Evolutionary conservation across 1,140 invertebrate genomes (phyloP), one percentile per base, ranked within the genome.

Genomic region (Eupeodes corollae): DNA sequence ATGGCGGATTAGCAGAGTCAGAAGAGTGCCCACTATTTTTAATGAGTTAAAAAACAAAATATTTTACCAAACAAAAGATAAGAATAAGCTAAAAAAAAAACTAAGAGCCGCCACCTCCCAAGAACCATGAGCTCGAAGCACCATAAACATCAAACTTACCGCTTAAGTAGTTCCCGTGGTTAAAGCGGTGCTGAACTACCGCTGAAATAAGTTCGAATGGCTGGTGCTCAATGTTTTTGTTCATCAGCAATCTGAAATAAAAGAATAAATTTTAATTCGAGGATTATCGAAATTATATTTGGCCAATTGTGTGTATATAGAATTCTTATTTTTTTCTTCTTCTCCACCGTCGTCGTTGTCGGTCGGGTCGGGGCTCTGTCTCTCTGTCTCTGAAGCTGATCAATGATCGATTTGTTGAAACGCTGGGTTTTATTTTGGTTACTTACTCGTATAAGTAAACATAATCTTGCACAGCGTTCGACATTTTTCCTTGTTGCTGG

Each of bases 171-270:
- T 48, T 40, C 5, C 21, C 11, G 34, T 48, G 42, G 9, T 18
- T 12, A 31, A 48, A 48, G 6, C 32, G 26, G 16, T 48, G 42
- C 32, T 48, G 47, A n/a, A 42, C 47, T 13, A 33, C 19, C 14
- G 31, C 18, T 3, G 47, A 48, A 15, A 48, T 32, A 30, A n/a
- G n/a, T 35, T 48, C 47, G 12, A 48, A 48, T 12, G 47, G 42
- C 34, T 42, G 47, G 12, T 42, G 16, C 26, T 48, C 47, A 14
- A 48, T 42, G 30, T 42, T 42, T 38, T 48, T 48, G 9, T 42
- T 40, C 40, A 42, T 48, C 12, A 48, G 21, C 11, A 48, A 37
- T 18, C 47, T 48, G 30, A 35, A 48, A 48, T 13, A 30, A 12
- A 42, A 5, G 8, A 42, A n/a, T 12, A 5, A 26, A 26, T 26